Evolutionary conservation across 1,140 invertebrate species (phyloP), one percentile per base, ranked within the genome.

Genomic region (Cheumatopsyche charites): DNA sequence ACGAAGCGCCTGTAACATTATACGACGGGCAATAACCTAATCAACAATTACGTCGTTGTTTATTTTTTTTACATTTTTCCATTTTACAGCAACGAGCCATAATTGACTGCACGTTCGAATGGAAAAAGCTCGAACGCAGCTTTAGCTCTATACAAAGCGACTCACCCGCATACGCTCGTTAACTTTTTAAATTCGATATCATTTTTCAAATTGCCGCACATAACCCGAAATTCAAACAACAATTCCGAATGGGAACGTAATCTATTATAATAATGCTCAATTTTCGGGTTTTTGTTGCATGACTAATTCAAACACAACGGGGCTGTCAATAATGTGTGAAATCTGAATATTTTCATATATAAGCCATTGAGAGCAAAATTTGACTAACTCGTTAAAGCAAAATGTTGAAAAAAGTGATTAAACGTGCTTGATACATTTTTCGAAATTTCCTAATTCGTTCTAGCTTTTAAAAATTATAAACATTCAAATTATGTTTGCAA

Each of bases 121-220:
- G 55, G 11, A 21, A 17, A 58, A 17, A 23, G 9, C 55, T n/a
- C 43, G 21, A n/a, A 11, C 23, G 9, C 17, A 25, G 13, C 55
- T 58, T 58, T 58, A 9, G 55, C 12, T 19, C 55, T 3, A 58
- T 13, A n/a, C 23, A 52, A 52, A 52, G 19, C 55, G 23, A 12
- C 55, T 12, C 23, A 19, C 55, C 55, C 55, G 55, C 55, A 58
- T 58, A 58, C 23, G 1, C 7, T 23, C 9, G 21, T 58, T 25
- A 26, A 58, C 55, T 9, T 15, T 58, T 58, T 58, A 58, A 58
- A 23, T 58, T 21, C 21, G 21, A 58, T 26, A 26, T 58, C 19
- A 58, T 58, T 58, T 58, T 58, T 58, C 55, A 58, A 7, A 58
- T 58, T 58, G 29, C 29, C 9, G 47, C 47, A 21, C 47, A 15